Conservation (phyloP, 2,797 vertebrate genomes). For the Potorous gilbertii region DNA sequence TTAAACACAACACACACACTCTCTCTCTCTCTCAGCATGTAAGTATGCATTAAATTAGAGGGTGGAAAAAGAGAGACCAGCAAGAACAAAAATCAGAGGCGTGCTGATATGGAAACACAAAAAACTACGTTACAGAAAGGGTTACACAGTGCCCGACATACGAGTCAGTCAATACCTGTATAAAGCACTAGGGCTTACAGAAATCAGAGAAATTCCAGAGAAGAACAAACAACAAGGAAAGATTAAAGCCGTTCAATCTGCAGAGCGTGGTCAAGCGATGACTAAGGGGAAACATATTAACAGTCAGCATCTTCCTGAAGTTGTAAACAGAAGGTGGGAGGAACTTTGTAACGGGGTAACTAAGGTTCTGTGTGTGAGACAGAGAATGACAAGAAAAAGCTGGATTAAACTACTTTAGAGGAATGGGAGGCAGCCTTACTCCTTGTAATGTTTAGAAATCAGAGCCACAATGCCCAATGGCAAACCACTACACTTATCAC, state of each 20-base stretch:
- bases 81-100: slow-evolving; percentile 8
- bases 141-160: neutral
- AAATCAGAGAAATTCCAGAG: slow-evolving; percentile 41
- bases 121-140: neutral
- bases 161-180: neutral
- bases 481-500: slow-evolving; percentile 20
- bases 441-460: slow-evolving; percentile 23
- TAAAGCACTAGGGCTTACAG: slow-evolving; percentile 45
- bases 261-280: slow-evolving; percentile 53
- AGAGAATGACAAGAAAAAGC: slow-evolving; percentile 37
- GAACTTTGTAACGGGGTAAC: neutral
- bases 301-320: slow-evolving; percentile 47
- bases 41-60: neutral
- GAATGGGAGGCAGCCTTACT: slow-evolving; percentile 34
- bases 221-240: slow-evolving; percentile 64
- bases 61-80: neutral
- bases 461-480: neutral
- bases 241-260: slow-evolving; percentile 47
- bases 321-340: slow-evolving; percentile 45
- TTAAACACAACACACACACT: neutral
- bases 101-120: slow-evolving; percentile 2
- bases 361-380: slow-evolving; percentile 36
- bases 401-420: slow-evolving; percentile 14
- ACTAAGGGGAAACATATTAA: slow-evolving; percentile 67
- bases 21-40: neutral